phyloP scores from a whole-genome alignment of 2,113 vertebrate genomes.

The Fregata magnificens region DNA sequence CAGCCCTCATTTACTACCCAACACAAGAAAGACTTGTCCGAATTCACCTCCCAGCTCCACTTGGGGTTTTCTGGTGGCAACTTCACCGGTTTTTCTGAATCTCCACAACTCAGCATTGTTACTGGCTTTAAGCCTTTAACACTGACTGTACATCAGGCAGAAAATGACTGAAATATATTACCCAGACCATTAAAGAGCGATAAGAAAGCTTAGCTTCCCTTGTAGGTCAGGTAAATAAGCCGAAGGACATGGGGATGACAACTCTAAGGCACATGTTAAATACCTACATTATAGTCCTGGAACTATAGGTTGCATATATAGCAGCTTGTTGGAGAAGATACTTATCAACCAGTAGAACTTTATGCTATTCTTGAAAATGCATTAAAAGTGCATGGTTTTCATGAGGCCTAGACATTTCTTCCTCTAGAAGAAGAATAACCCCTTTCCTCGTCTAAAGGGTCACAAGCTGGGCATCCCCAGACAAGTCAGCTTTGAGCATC shows the following conservation, averaged over 20 bases:
- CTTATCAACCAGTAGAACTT: background rate
- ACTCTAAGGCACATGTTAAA: background rate
- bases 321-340: background rate
- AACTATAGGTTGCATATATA: fast-evolving
- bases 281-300: background rate
- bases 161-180: background rate
- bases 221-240: background rate
- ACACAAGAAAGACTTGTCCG: background rate
- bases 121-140: background rate
- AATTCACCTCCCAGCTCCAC: background rate
- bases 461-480: background rate
- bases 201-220: background rate
- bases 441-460: background rate
- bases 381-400: background rate
- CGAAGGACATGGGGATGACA: background rate
- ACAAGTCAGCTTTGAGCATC: background rate
- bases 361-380: background rate
- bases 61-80: background rate
- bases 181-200: background rate
- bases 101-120: background rate
- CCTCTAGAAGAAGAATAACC: background rate
- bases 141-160: background rate
- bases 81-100: background rate
- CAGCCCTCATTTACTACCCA: background rate
- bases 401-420: background rate